Conservation (phyloP, 2,888 invertebrate genomes). For the Diaphora mendica region DNA sequence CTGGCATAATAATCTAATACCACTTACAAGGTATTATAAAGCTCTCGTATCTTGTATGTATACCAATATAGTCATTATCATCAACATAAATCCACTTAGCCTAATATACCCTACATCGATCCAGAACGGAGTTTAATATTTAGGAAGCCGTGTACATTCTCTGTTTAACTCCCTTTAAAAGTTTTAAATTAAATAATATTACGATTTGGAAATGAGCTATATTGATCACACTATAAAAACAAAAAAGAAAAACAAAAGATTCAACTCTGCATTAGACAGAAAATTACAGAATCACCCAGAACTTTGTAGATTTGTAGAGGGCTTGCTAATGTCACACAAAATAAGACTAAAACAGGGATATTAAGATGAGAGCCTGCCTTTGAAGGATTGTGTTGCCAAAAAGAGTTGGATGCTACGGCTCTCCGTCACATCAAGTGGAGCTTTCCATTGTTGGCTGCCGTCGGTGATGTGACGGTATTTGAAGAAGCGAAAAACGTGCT, state of each 20-base stretch:
- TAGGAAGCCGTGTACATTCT: neutral
- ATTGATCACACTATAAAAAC: neutral
- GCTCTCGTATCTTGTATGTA: neutral
- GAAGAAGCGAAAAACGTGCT: constrained; percentile 41
- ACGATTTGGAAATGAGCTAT: neutral
- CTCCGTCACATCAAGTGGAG: constrained; percentile 60
- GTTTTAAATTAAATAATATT: too few species aligned
- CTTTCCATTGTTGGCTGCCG: constrained; percentile 43
- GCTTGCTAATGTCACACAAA: constrained; percentile 79
- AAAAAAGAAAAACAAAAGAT: neutral
- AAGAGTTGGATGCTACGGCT: constrained; percentile 74
- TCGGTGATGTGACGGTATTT: constrained; percentile 41
- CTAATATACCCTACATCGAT: neutral
- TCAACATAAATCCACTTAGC: too few species aligned
- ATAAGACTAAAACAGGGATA: constrained; percentile 83
- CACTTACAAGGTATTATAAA: neutral
- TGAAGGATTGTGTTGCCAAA: constrained; percentile 75
- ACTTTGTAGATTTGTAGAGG: constrained; percentile 61
- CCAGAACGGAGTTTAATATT: neutral
- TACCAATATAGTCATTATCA: too few species aligned
- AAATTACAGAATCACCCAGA: constrained; percentile 47
- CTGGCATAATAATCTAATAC: neutral
- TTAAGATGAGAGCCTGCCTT: constrained; percentile 82
- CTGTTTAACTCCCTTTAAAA: neutral
- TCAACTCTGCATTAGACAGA: neutral